Conservation (phyloP, 2,797 vertebrate genomes). For the Crocidura indochinensis region DNA sequence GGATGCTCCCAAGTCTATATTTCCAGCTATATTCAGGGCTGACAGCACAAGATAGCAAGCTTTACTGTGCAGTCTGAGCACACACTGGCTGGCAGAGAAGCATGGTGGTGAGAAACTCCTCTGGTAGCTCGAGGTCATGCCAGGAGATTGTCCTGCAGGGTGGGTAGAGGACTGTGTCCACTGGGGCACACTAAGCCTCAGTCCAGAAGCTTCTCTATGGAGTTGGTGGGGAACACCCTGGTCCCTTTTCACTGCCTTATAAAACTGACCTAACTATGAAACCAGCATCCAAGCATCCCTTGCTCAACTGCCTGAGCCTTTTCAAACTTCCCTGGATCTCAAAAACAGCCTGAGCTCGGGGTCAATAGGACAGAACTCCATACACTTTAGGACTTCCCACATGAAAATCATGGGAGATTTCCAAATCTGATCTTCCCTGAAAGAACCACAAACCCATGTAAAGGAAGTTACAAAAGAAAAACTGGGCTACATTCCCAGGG, state of each 20-base stretch:
- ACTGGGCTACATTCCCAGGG: background rate
- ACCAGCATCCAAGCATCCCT: background rate
- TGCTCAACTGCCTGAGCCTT: background rate
- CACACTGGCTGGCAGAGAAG: background rate
- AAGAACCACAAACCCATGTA: background rate
- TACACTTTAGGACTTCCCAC: background rate
- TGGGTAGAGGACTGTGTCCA: background rate
- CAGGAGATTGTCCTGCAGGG: background rate
- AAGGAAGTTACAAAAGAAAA: conserved; percentile 19
- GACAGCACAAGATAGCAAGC: background rate
- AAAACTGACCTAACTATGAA: conserved; percentile 25
- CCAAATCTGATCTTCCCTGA: conserved; percentile 5
- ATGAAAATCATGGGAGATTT: conserved; percentile 39
- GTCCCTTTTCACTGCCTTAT: background rate
- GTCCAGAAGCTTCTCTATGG: conserved; percentile 25
- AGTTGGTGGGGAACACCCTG: background rate
- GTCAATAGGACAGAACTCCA: background rate
- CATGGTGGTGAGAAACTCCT: conserved; percentile 37
- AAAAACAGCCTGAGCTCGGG: background rate
- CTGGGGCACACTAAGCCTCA: background rate
- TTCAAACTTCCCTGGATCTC: background rate
- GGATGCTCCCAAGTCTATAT: conserved; percentile 7
- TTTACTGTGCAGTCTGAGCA: conserved; percentile 1
- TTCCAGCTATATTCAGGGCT: background rate
- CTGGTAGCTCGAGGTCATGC: background rate